A percentile compares a stretch with the other conserved stretches of the same genome.
These are phyloP conservation scores for Bombus turneri DNA, from an alignment of 1,140 invertebrate genomes.

Conservation along the genomic window DNA sequence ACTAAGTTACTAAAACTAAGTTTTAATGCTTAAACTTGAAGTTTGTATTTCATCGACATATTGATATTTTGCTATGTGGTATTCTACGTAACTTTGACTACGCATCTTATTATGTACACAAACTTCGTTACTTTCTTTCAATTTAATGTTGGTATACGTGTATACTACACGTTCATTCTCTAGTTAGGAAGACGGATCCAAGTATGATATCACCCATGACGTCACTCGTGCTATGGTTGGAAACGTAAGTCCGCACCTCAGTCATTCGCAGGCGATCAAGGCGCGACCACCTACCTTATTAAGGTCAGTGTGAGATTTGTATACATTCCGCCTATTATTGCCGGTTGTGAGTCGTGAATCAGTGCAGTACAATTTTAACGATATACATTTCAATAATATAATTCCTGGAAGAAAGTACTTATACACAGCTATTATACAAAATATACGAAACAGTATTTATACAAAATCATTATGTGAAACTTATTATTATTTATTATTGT, in stretches of 20 bases:
- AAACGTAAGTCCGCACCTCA: conserved; percentile 62
- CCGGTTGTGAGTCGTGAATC: not conserved
- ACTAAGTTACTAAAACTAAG: too few species aligned
- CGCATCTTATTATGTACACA: too few species aligned
- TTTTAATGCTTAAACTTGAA: too few species aligned
- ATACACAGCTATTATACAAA: too few species aligned
- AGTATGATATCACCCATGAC: conserved; percentile 76
- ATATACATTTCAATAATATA: not conserved
- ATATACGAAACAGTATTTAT: too few species aligned
- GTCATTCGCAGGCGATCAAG: conserved; percentile 64
- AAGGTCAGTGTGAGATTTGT: conserved; percentile 57
- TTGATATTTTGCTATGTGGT: too few species aligned
- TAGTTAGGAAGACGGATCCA: conserved; percentile 21
- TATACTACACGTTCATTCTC: not conserved
- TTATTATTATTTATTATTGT: not conserved
- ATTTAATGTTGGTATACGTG: not conserved
- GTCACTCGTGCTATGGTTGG: conserved; percentile 57
- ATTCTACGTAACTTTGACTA: too few species aligned
- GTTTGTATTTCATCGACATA: too few species aligned
- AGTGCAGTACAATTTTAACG: not conserved
- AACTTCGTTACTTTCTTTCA: too few species aligned
- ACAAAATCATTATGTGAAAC: too few species aligned
- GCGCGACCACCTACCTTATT: conserved; percentile 44
- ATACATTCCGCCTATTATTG: not conserved
- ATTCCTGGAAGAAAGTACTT: too few species aligned